Evolutionary conservation across 2,113 vertebrate species (phyloP).

Genomic region (Bos indicus): DNA sequence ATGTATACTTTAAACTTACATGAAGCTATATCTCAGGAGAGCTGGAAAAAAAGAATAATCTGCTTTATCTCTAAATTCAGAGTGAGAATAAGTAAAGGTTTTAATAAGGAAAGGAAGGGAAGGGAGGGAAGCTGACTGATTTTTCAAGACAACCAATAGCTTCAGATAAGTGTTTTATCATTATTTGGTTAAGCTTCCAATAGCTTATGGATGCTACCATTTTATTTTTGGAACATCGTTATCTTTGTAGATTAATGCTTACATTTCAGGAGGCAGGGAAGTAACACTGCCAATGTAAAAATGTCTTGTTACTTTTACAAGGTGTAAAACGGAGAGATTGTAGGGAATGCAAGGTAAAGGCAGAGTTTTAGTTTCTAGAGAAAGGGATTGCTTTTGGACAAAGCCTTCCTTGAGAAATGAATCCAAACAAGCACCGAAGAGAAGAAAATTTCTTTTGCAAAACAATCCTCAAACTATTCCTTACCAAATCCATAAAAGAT

Average conservation of each 20-base stretch:
- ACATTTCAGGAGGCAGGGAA: background rate
- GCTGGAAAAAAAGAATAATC: background rate
- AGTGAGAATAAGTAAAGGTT: background rate
- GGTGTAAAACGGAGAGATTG: background rate
- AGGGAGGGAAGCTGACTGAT: background rate
- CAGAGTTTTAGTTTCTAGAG: background rate
- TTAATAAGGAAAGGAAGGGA: background rate
- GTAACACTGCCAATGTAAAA: background rate
- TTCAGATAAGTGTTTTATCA: background rate
- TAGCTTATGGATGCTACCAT: background rate
- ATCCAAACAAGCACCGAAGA: background rate
- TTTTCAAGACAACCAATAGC: background rate
- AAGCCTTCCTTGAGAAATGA: background rate
- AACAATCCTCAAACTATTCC: background rate
- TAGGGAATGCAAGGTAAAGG: background rate
- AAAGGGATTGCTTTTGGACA: background rate
- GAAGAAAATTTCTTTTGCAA: background rate
- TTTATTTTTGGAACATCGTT: background rate
- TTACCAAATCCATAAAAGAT: background rate
- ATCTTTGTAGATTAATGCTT: background rate
- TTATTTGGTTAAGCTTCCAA: background rate
- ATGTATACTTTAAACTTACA: background rate
- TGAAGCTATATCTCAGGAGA: background rate
- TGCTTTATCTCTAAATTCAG: background rate
- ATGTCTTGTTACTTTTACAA: background rate